Percentiles rank a stretch among this genome's conserved stretches.
phyloP scores from a whole-genome alignment of 1,140 invertebrate species.

The Papilio glaucus region DNA sequence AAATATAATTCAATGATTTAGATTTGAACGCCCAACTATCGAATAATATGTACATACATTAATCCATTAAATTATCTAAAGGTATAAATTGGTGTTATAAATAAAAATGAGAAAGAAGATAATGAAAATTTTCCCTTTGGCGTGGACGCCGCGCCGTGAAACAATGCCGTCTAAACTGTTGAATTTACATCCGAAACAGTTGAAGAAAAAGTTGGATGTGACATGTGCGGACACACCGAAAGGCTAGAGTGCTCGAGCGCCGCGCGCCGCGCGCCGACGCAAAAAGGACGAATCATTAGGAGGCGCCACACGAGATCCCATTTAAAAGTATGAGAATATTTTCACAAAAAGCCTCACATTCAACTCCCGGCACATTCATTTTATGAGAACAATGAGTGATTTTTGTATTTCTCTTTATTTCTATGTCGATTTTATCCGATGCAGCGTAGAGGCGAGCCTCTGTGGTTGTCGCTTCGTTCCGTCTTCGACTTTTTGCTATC shows the following conservation, averaged over 20 bases:
- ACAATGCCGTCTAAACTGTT: constrained; percentile 79
- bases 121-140: constrained; percentile 61
- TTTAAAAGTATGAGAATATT: constrained; percentile 83
- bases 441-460: constrained; percentile 70
- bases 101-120: constrained; percentile 47
- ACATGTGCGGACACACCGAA: constrained; percentile 75
- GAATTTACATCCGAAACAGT: constrained; percentile 79
- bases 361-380: constrained; percentile 82
- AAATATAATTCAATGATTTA: neutral
- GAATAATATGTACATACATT: too few species aligned
- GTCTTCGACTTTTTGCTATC: constrained; percentile 78
- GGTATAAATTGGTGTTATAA: constrained; percentile 17
- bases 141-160: constrained; percentile 57
- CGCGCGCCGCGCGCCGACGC: constrained; percentile 62
- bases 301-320: constrained; percentile 81
- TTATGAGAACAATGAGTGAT: constrained; percentile 83
- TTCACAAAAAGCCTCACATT: constrained; percentile 82
- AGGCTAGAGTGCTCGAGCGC: constrained; percentile 64
- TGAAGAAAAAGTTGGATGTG: constrained; percentile 68
- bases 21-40: too few species aligned
- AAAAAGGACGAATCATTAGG: constrained; percentile 81
- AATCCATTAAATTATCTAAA: neutral
- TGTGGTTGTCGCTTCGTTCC: constrained; percentile 75
- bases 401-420: constrained; percentile 82
- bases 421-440: constrained; percentile 81